Conservation (phyloP, 2,797 vertebrate genomes). For the Pseudocheirus occidentalis region DNA sequence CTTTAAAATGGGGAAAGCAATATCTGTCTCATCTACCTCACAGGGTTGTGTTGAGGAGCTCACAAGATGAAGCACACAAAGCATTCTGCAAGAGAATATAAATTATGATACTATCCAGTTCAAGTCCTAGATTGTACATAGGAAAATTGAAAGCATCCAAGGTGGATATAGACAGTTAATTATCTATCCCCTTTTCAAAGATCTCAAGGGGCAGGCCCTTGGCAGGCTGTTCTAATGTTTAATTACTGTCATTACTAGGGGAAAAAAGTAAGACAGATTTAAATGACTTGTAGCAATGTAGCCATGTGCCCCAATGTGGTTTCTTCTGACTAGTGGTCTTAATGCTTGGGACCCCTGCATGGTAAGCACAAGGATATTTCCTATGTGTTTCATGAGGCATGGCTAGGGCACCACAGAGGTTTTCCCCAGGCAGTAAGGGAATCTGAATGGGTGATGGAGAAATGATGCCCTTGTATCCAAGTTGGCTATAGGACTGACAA, state of each 20-base stretch:
- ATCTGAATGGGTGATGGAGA: not conserved
- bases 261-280: not conserved
- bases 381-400: rapidly evolving
- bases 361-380: not conserved
- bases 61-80: not conserved
- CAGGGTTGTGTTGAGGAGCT: not conserved
- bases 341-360: not conserved
- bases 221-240: not conserved
- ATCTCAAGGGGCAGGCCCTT: not conserved
- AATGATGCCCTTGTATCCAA: not conserved
- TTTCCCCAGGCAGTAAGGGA: not conserved
- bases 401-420: not conserved
- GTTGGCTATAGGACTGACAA: not conserved
- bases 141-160: not conserved
- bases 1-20: not conserved
- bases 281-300: not conserved
- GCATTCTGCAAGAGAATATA: not conserved
- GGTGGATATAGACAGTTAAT: not conserved
- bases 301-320: not conserved
- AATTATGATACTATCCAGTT: not conserved
- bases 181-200: not conserved
- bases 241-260: not conserved
- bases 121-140: not conserved
- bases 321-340: too few relatives aligned
- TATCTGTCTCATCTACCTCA: not conserved